Evolutionary conservation across 2,888 invertebrate genomes (phyloP), one percentile per base, ranked within the genome.

Genomic region (Ptychoptera albimana): DNA sequence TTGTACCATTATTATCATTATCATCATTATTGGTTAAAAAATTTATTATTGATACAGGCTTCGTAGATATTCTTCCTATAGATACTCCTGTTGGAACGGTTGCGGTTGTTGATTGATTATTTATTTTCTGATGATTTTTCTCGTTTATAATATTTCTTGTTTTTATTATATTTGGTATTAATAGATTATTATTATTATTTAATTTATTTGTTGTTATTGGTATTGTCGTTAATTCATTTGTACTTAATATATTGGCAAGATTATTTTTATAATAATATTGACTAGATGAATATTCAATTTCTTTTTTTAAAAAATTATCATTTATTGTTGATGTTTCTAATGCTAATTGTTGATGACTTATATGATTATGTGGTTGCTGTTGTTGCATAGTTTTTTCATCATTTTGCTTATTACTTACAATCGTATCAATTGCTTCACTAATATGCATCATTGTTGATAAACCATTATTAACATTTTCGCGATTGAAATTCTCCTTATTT

Each of bases 221-320:
- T 37, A 8, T 8, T 13, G 32, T 13, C 30, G 15, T 37, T 43
- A 37, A 11, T 34, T 35, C 16, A 31, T 23, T 29, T 39, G 32
- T 23, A 23, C 23, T 23, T 23, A 23, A 42, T 37, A 37, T 31
- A 46, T 40, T 32, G 45, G 10, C 39, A 39, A 12, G 13, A 37
- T 14, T 42, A 32, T 39, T 45, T 32, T 41, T 46, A 12, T 47
- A n/a, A 10, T 23, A 43, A 45, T 32, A 39, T 41, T 46, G 43
- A 50, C 48, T 48, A 46, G 49, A 48, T 30, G 49, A 47, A 39
- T 45, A 43, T 37, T 46, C 45, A 35, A 50, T 50, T 50, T 51
- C 50, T 35, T 45, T 48, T 41, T 41, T 43, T 43, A 50, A 31
- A 40, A 40, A 40, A 14, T 40, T 30, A 23, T 23, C 23, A 23